Evolutionary conservation across 1,140 invertebrate genomes (phyloP), one percentile per base, ranked within the genome.

Genomic region (Pissodes strobi): DNA sequence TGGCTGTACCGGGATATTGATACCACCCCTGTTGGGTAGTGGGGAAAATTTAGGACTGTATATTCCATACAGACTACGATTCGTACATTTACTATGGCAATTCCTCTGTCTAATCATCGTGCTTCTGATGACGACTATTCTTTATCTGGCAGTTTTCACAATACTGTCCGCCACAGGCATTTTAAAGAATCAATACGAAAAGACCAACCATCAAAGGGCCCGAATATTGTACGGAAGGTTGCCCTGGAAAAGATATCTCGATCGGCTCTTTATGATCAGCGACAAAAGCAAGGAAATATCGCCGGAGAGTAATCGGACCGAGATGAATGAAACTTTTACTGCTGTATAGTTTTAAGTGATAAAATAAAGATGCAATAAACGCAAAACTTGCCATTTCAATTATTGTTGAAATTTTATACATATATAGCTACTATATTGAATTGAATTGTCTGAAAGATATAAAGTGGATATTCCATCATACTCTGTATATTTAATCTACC

Each of bases 191-290:
- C 30, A 53, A 0, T 57, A 19, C 27, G 64, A 69, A 39, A 30
- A 58, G 27, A 22, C 43, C 5, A 69, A 69, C 34, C 68, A 69
- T 25, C 52, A 63, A 37, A 66, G 68, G 38, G 68, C 64, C 0
- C 23, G 45, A 19, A 49, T 69, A 23, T 25, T 69, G 5, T 53
- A 65, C 37, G 56, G 59, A 37, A 45, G 38, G 38, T 27, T 69
- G 18, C 49, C 58, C 1, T 62, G 60, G 51, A 69, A 43, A 34
- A 45, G 41, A 41, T 56, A 57, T 56, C 23, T 64, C 22, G 61
- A 68, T 21, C 45, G 61, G 19, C 13, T 68, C 2, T 68, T 68
- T 41, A 57, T 43, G 49, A 61, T 63, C 12, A 61, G 18, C 17
- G 39, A 37, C 23, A 45, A 45, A 21, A 53, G 27, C 19, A 52